Conservation (phyloP, 1,140 invertebrate species). For the Heliconius hewitsoni region DNA sequence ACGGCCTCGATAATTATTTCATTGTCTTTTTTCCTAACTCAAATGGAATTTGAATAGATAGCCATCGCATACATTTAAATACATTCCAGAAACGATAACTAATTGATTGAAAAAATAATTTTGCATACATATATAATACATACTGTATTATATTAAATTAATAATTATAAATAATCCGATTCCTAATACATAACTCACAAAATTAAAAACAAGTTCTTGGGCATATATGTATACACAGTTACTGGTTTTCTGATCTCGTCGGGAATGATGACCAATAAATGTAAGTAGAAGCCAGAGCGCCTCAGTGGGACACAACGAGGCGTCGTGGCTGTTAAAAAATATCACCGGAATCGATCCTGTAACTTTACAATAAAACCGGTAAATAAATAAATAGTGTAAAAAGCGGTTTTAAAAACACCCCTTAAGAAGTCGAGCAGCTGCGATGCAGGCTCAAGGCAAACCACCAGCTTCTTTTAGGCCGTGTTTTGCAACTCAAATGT, state of each 20-base stretch:
- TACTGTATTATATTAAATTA: too few relatives aligned
- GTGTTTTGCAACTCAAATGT: constrained; percentile 65
- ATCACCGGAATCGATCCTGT: constrained; percentile 43
- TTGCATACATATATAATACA: not conserved
- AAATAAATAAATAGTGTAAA: constrained; percentile 73
- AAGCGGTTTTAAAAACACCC: constrained; percentile 70
- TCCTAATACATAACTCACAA: not conserved
- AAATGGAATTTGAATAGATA: not conserved
- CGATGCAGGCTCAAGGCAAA: constrained; percentile 68
- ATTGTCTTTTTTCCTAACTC: too few relatives aligned
- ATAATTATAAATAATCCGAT: not conserved
- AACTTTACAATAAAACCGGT: constrained; percentile 63
- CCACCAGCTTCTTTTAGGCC: constrained; percentile 67
- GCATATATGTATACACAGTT: not conserved
- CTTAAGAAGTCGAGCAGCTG: constrained; percentile 63
- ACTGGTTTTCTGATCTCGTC: not conserved
- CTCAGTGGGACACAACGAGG: constrained; percentile 32
- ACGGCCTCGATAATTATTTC: too few relatives aligned
- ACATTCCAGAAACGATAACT: not conserved
- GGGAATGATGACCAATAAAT: constrained; percentile 8
- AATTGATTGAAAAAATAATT: not conserved
- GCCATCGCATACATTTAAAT: too few relatives aligned
- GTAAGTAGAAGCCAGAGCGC: constrained; percentile 21
- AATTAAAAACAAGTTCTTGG: not conserved
- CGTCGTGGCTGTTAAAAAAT: constrained; percentile 17